Evolutionary conservation across 2,888 invertebrate species (phyloP).

Genomic region (Buathra laborator): DNA sequence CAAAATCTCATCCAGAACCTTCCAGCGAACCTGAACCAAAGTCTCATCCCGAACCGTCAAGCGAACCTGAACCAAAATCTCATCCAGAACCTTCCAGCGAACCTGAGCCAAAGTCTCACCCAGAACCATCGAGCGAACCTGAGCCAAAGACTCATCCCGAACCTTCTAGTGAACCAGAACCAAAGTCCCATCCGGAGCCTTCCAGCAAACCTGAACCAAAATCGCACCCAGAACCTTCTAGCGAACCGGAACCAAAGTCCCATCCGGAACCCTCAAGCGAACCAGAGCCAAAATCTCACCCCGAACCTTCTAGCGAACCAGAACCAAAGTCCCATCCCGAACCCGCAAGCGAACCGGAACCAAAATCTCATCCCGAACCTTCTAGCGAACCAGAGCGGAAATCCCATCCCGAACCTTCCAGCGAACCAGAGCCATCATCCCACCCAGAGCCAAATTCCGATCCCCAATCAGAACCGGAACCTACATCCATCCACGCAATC

Average conservation of each 20-base stretch:
- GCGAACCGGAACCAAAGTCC: constrained; percentile 83
- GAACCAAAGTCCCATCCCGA: constrained; percentile 84
- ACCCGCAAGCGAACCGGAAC: constrained; percentile 84
- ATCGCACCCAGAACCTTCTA: constrained; percentile 84
- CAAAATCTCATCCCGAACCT: constrained; percentile 80
- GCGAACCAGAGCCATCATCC: constrained; percentile 82
- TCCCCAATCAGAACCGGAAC: constrained; percentile 83
- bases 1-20: constrained; percentile 6
- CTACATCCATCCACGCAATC: constrained; percentile 76
- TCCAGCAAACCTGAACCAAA: constrained; percentile 83
- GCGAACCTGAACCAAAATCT: constrained; percentile 82
- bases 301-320: constrained; percentile 84
- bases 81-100: constrained; percentile 82
- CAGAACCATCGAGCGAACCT: constrained; percentile 83
- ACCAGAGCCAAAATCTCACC: constrained; percentile 86
- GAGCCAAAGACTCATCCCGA: constrained; percentile 80
- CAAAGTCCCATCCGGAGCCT: constrained; percentile 81
- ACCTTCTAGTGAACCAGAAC: constrained; percentile 73
- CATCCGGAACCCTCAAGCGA: constrained; percentile 84
- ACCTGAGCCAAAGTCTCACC: constrained; percentile 83
- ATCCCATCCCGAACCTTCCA: constrained; percentile 79
- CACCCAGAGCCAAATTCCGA: constrained; percentile 78
- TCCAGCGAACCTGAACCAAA: constrained; percentile 84
- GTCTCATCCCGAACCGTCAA: constrained; percentile 84
- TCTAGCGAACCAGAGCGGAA: constrained; percentile 84